Conservation (phyloP, 37 sponge, comb jelly and placozoan genomes). For the Hormiphora californensis region DNA sequence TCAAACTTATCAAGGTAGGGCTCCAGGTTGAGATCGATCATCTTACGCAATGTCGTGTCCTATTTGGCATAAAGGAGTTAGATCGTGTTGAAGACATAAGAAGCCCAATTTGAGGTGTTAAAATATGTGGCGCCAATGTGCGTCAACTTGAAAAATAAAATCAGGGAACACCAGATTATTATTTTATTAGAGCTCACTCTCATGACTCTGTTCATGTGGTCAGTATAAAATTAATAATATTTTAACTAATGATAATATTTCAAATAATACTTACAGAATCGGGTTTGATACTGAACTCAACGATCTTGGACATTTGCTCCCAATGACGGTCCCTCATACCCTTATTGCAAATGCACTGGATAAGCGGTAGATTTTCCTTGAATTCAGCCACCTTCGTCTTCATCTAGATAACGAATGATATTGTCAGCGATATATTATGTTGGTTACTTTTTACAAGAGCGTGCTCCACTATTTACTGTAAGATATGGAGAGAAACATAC, state of each 20-base stretch:
- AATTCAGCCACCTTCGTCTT: conserved; percentile 86
- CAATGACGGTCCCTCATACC: conserved; percentile 82
- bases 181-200: too few relatives aligned
- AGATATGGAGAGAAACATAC: too few relatives aligned
- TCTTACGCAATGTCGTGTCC: conserved; percentile 77
- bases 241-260: too few relatives aligned
- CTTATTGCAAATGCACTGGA: conserved; percentile 92
- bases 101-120: too few relatives aligned
- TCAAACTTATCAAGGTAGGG: conserved; percentile 93
- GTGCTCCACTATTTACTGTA: too few relatives aligned
- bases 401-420: conserved; percentile 55
- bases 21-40: conserved; percentile 90
- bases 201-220: too few relatives aligned
- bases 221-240: too few relatives aligned
- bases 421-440: background rate
- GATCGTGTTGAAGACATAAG: background rate
- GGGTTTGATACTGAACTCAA: conserved; percentile 78
- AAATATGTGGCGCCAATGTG: too few relatives aligned
- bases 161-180: too few relatives aligned
- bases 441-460: too few relatives aligned
- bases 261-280: conserved; percentile 69
- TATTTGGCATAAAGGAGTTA: conserved; percentile 5
- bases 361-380: conserved; percentile 83
- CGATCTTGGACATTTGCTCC: conserved; percentile 87
- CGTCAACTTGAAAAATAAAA: too few relatives aligned